Evolutionary conservation across 2,113 vertebrate species (phyloP).

Genomic region (Rhabdomys dilectus): DNA sequence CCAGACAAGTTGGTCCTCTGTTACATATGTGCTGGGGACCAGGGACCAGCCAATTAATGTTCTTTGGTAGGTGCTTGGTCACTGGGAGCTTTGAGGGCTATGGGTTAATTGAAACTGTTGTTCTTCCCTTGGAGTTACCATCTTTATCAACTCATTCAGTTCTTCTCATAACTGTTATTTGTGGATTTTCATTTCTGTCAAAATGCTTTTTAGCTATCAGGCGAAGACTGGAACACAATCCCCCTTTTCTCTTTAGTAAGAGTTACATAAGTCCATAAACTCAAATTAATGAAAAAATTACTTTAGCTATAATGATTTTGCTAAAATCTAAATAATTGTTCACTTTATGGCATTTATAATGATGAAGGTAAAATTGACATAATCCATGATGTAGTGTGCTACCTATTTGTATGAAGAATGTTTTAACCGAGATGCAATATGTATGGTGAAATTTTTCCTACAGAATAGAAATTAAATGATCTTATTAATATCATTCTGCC

Average conservation of each 20-base stretch:
- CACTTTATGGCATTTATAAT: neutral
- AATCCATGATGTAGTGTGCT: neutral
- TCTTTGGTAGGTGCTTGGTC: too few relatives aligned
- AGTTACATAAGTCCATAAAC: neutral
- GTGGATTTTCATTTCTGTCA: neutral
- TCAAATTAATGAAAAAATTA: neutral
- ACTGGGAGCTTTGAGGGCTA: too few relatives aligned
- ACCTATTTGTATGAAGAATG: neutral
- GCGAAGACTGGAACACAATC: neutral
- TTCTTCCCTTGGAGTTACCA: too few relatives aligned
- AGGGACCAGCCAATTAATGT: too few relatives aligned
- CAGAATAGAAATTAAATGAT: neutral
- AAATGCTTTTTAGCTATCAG: slow-evolving; percentile 50
- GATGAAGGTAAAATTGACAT: neutral
- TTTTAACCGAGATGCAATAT: neutral
- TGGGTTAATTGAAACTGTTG: too few relatives aligned
- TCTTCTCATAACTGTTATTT: neutral
- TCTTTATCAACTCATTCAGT: too few relatives aligned
- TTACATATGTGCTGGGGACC: too few relatives aligned
- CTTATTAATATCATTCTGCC: neutral
- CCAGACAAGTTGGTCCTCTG: too few relatives aligned
- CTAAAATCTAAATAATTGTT: neutral
- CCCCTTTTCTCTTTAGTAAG: neutral
- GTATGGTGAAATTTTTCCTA: neutral
- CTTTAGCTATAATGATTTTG: neutral